Base-by-base conservation (phyloP, 2,797 vertebrate species). In the Xenentodon cancila region DNA sequence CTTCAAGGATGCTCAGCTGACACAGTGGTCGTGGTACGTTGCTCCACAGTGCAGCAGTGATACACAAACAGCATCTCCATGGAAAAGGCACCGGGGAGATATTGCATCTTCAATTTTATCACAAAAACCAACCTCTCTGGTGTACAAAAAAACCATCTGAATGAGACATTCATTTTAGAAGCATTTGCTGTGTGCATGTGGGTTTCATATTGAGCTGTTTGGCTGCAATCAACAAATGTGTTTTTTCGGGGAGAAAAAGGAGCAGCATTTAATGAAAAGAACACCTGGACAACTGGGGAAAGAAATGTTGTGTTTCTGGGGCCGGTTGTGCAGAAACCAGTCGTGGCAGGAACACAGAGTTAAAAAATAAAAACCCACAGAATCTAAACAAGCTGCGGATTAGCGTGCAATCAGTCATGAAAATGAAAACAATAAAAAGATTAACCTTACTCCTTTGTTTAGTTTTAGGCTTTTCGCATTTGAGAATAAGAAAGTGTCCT, bases 161-260 rank as follows among this genome's bases (percentile, higher is more conserved):
- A 52, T 42, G 22, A 66, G 18, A 19, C 42, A 37, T 45, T 65
- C 15, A 51, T 51, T 55, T 53, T 45, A 20, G 43, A 57, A 32
- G 22, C 11, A 40, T 45, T 40, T 46, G 21, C 49, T 7, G 0
- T 16, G 37, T 34, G 25, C 17, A 43, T 44, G 50, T 42, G 42
- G 42, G 64, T 51, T 63, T 73, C 6, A 58, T 21, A 50, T 48
- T 48, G 49, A 63, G 49, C 27, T 51, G 18, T 63, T 63, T 63
- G 45, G 43, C 51, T 34, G 56, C 46, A 42, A 55, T 68, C 50
- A 45, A 43, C 1, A 48, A 53, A 68, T 52, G 45, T 32, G 30
- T 48, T 7, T 46, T 34, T 46, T 5, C n/a, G n/a, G 17, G 19
- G 22, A 34, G 13, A 37, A 50, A 64, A 45, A 16, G 25, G 17